Evolutionary conservation across 2,797 vertebrate genomes (phyloP), one percentile per base, ranked within the genome.

Genomic region (Ibycter americanus): DNA sequence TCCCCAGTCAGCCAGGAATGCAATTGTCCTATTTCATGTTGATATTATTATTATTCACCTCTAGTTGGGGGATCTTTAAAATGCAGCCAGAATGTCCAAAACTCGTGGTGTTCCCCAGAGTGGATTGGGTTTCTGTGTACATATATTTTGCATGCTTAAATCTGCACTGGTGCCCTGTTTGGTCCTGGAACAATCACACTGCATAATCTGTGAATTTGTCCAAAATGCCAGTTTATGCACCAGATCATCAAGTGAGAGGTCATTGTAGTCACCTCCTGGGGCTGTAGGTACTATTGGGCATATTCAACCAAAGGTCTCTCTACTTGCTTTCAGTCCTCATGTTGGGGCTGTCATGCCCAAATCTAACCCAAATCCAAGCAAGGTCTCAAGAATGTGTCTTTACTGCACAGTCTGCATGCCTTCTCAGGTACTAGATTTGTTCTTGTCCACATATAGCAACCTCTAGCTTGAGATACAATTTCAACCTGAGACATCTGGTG

Each of bases 31-130:
- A 3, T 76, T 93, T 86, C 68, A 62, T 5, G 1, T 42, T 51
- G 54, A 54, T 95, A 52, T 58, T 94, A 52, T 81, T 91, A n/a
- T 52, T 90, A 73, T 54, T 83, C 92, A 65, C 34, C 27, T 91
- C 66, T 90, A 79, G 85, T 72, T 72, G 90, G 42, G 38, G 78
- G 47, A 84, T 88, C 61, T n/a, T 90, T 72, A 86, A 58, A 86
- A 86, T 31, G n/a, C 62, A 88, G 38, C 32, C 62, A 76, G 72
- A 58, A 36, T 29, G 29, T 78, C 61, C 87, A 38, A 78, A 91
- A 59, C 49, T 68, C 16, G 0, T 79, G 54, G 51, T 15, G 4
- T 54, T 93, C 83, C 66, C 62, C 31, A 27, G 77, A 68, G 72
- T 3, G 42, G 58, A 67, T 91, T 49, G 2, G 3, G 29, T 92